Base-by-base conservation (phyloP, 2,888 invertebrate species). In the Fragum whitleyi region DNA sequence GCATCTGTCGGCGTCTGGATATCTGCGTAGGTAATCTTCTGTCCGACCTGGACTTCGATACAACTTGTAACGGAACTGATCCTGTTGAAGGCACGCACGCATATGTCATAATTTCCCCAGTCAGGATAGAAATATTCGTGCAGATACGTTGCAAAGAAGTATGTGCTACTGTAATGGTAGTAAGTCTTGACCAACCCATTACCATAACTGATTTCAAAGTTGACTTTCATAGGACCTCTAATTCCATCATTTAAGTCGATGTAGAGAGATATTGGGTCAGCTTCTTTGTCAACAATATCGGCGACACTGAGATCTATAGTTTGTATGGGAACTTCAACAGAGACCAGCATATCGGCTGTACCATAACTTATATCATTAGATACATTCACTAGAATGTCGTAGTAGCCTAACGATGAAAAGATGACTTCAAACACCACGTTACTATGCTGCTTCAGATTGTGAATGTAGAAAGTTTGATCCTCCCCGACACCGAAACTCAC, bases 21-120 rank as follows among this genome's bases (percentile, higher is more conserved):
- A 77, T 93, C 93, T 16, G 93, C 80, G 69, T 88, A 87, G 1
- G 91, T 90, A n/a, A 92, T 89, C 67, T 90, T 89, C 69, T 91
- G 82, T 6, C 93, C 93, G 19, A 92, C 90, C 72, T 93, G 92
- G 11, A 92, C 87, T 26, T 85, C 28, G 6, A 83, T 83, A 29
- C 86, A 83, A 5, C 77, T 75, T 3, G 80, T 69, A 6, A 90
- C 80, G 6, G 88, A 86, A 53, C 90, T 90, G 9, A 93, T 89
- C 73, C 90, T 89, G 74, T 93, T 93, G 59, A 72, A 83, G 1
- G 92, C 92, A 6, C 81, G 86, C 0, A 91, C 91, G 32, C 86
- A 83, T 2, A 92, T 89, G 19, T 76, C 81, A 81, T 93, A 93
- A 21, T 89, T 90, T 7, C 93, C 93, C 90, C 93, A 93, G 47